Evolutionary conservation across 2,113 vertebrate genomes (phyloP).

Genomic region (Nycticorax nycticorax): DNA sequence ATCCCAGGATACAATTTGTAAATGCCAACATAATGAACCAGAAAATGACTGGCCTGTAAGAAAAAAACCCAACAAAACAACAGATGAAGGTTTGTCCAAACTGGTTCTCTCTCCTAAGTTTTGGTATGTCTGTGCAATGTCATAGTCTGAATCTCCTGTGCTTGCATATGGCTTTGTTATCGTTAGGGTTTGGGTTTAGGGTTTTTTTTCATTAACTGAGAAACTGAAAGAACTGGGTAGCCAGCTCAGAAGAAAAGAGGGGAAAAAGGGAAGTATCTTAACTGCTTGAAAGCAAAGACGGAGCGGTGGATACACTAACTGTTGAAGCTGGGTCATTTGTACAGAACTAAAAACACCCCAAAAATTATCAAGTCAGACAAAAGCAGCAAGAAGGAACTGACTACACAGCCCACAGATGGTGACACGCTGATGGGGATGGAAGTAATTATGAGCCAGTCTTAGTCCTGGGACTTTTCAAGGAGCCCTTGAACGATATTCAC

Average conservation of each 20-base stretch:
- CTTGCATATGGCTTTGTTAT: not conserved
- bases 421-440: constrained; percentile 26
- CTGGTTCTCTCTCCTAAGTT: not conserved
- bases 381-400: not conserved
- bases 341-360: not conserved
- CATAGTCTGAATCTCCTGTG: not conserved
- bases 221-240: not conserved
- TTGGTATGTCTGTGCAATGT: not conserved
- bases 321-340: not conserved
- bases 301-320: not conserved
- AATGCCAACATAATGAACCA: not conserved
- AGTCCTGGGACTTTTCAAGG: constrained; percentile 28
- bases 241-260: not conserved
- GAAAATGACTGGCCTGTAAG: not conserved
- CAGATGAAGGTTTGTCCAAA: not conserved
- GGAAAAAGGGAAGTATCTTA: not conserved
- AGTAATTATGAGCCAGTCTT: constrained; percentile 21
- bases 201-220: not conserved
- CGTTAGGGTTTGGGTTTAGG: not conserved
- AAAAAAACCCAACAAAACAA: not conserved
- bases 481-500: constrained; percentile 47
- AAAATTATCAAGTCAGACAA: not conserved
- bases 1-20: not conserved
- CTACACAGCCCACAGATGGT: constrained; percentile 26
- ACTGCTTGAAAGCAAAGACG: not conserved